Base-by-base conservation (phyloP, 2,888 invertebrate genomes). In the Brachyopa scutellaris region DNA sequence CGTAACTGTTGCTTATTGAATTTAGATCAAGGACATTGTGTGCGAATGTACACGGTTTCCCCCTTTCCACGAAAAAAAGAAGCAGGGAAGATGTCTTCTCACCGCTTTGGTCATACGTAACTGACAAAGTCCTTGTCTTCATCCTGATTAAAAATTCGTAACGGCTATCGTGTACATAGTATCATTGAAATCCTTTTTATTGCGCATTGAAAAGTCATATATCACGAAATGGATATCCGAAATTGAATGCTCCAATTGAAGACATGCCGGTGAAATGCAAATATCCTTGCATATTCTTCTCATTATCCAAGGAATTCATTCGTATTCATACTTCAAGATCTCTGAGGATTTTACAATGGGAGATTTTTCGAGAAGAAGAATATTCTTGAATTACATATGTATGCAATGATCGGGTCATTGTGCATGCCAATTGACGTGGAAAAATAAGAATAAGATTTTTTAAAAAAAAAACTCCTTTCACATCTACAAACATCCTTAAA, bases 111-210 rank as follows among this genome's bases (percentile, higher is more conserved):
- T 49, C 15, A 29, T 11, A 26, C 2, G 11, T 40, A 59, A 31
- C 59, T 42, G 62, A 64, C 49, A 47, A 3, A 64, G 9, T 33
- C 26, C 4, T 64, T 64, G 64, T 51, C 15, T 17, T 31, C 31
- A 23, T 31, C 33, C 47, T 74, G 66, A 67, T 79, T 79, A 19
- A 73, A 73, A 64, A 76, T 82, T 76, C 70, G 70, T 76, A 82
- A 82, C 80, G 80, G 78, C 51, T 73, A 23, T 23, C 45, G 33
- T n/a, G 11, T 3, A 38, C 31, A 67, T 51, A n/a, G 11, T 29
- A 23, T 21, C 23, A 45, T 53, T 33, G 23, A 19, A 33, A 33
- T 61, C 47, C 47, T 49, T 62, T 33, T 36, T 61, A 26, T 59
- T 70, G n/a, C 42, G 13, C 47, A 70, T 82, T 64, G 76, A 70